Evolutionary conservation across 2,888 invertebrate genomes (phyloP).

Genomic region (Dioctria linearis): DNA sequence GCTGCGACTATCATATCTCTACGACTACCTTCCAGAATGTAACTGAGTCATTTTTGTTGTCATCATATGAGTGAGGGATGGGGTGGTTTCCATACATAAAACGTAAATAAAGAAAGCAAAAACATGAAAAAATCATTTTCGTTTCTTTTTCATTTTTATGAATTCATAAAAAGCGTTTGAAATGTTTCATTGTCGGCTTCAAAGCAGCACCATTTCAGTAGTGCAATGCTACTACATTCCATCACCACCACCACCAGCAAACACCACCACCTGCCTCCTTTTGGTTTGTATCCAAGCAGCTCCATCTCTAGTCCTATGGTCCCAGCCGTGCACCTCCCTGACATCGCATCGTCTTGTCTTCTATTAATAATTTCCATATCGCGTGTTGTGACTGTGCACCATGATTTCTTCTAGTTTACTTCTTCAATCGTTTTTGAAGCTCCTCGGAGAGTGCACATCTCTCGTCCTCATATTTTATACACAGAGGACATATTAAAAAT

Average conservation of each 20-base stretch:
- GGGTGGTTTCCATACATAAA: constrained; percentile 20
- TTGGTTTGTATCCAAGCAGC: not conserved
- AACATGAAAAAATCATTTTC: constrained; percentile 49
- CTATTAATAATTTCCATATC: constrained; percentile 58
- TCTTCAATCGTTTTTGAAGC: constrained; percentile 54
- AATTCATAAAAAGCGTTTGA: constrained; percentile 57
- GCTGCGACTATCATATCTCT: not conserved
- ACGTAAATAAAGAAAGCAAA: constrained; percentile 33
- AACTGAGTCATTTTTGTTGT: constrained; percentile 53
- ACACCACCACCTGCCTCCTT: constrained; percentile 24
- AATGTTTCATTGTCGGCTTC: constrained; percentile 56
- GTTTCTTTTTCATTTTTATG: constrained; percentile 52
- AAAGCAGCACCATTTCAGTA: constrained; percentile 54
- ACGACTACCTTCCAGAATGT: constrained; percentile 44
- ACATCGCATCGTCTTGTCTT: constrained; percentile 45
- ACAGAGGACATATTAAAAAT: constrained; percentile 52
- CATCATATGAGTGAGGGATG: constrained; percentile 21
- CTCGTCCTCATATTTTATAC: constrained; percentile 56
- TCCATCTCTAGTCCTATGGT: not conserved
- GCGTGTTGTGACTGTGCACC: constrained; percentile 55
- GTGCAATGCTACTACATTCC: constrained; percentile 24
- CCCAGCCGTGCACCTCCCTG: not conserved
- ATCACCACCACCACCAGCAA: no score
- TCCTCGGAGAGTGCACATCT: constrained; percentile 56
- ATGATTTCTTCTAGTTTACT: constrained; percentile 49